Percentiles rank a stretch among this genome's conserved stretches.
These are phyloP conservation scores for Musca domestica DNA, from an alignment of 1,140 invertebrate genomes.

Conservation along the genomic window DNA sequence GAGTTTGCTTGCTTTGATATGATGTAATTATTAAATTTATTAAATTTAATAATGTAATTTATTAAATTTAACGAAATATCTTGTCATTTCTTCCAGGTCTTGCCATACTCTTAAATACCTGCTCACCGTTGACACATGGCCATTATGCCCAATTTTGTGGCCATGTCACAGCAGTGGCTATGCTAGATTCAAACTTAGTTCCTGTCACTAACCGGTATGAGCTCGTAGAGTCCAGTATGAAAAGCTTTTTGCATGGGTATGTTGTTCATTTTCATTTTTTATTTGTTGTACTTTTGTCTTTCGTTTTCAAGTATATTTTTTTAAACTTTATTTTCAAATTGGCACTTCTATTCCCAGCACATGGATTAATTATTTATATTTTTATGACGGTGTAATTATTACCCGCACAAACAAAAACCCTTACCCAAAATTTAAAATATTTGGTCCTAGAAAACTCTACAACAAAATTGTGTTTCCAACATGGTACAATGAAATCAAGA, in stretches of 20 bases:
- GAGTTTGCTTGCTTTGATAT: too few species aligned
- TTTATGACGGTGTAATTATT: too few species aligned
- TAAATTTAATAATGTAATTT: too few species aligned
- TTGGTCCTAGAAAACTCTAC: too few species aligned
- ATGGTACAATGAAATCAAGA: too few species aligned
- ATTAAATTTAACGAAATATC: not conserved
- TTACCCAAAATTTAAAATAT: too few species aligned
- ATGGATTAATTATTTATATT: too few species aligned
- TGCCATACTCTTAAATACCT: conserved; percentile 91
- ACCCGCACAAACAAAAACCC: too few species aligned
- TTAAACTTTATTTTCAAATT: conserved; percentile 4
- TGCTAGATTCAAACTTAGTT: conserved; percentile 75
- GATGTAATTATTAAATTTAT: too few species aligned
- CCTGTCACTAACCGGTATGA: conserved; percentile 84
- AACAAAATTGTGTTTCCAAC: too few species aligned
- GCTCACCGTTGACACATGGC: conserved; percentile 81
- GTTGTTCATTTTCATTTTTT: conserved; percentile 35
- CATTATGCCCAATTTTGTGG: conserved; percentile 90
- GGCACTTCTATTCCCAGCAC: not conserved
- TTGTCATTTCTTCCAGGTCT: conserved; percentile 59
- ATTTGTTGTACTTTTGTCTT: conserved; percentile 18
- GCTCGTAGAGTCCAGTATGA: conserved; percentile 52
- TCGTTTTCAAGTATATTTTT: conserved; percentile 4
- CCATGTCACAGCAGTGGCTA: conserved; percentile 88
- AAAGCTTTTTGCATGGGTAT: conserved; percentile 62